Evolutionary conservation across 1,140 invertebrate genomes (phyloP), one percentile per base, ranked within the genome.

Genomic region (Charaxes varanes): DNA sequence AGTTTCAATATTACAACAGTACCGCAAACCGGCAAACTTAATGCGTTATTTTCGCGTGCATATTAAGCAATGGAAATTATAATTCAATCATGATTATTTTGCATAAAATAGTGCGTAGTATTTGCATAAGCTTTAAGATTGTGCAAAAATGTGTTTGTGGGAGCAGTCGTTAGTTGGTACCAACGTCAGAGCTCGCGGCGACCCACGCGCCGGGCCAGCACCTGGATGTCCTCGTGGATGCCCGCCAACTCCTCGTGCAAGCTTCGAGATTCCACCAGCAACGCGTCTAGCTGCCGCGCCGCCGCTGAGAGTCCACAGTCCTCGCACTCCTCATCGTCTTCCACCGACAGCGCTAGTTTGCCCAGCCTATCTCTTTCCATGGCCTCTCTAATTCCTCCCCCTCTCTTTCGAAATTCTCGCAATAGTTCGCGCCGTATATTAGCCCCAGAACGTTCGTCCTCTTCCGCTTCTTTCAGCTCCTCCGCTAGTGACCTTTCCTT

Each of bases 181-280:
- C 62, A 73, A 77, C 72, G 70, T 80, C 70, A 77, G 43, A 48
- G 53, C 62, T 71, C 56, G 62, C 66, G 70, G 62, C 60, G 63
- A 21, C 63, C 45, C 56, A 69, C 56, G 57, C 78, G 78, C 40
- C 76, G 67, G 35, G 66, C 70, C 59, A 83, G 79, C 73, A 85
- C 84, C 73, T 85, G 79, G 52, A 85, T 70, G 69, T 84, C 82
- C 30, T 79, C 67, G 53, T 81, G 69, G 51, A 85, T 84, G 52
- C 63, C 81, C 7, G 78, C 69, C 51, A 85, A 51, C 58, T 83
- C 73, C 40, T 68, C 67, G 60, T 81, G 78, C 37, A 85, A 59
- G 11, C 63, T 65, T 8, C 79, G 56, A 2, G 79, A 79, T 62
- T 85, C 79, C 21, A 70, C 76, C 49, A 85, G 62, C 62, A 85